Conservation (phyloP, 2,113 vertebrate genomes). For the Tricholaema leucomelas region DNA sequence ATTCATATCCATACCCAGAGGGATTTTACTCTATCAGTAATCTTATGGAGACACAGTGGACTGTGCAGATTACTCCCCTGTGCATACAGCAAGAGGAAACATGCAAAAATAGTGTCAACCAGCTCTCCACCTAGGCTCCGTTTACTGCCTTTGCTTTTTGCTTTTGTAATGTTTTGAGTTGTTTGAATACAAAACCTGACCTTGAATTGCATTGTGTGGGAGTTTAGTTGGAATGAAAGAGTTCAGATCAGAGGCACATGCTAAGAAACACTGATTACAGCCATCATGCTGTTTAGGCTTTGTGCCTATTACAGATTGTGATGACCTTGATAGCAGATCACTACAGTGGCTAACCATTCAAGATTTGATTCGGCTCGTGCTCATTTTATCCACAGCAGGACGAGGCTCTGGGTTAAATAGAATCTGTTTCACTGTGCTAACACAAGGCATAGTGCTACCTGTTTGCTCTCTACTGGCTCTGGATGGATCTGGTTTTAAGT, state of each 20-base stretch:
- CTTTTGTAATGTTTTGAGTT: not conserved
- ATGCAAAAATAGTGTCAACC: not conserved
- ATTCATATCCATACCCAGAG: not conserved
- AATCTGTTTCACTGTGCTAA: not conserved
- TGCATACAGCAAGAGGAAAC: not conserved
- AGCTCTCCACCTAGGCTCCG: not conserved
- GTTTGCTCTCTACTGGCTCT: not conserved
- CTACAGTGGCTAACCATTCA: not conserved
- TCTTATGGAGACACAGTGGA: not conserved
- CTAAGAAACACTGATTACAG: not conserved
- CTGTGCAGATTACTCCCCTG: not conserved
- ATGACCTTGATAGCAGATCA: not conserved
- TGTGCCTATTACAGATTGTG: not conserved
- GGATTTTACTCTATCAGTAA: not conserved
- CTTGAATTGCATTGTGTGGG: not conserved
- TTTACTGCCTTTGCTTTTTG: not conserved
- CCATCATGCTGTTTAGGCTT: not conserved
- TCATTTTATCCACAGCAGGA: not conserved
- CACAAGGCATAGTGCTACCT: not conserved
- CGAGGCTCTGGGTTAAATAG: not conserved
- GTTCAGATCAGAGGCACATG: not conserved
- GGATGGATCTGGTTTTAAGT: not conserved
- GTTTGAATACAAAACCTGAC: not conserved
- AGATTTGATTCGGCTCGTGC: not conserved
- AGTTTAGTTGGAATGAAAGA: not conserved